Percentiles rank a stretch among this genome's conserved stretches.
These are phyloP conservation scores for Agraylea sexmaculata DNA, from an alignment of 1,140 invertebrate species.

Conservation along the genomic window DNA sequence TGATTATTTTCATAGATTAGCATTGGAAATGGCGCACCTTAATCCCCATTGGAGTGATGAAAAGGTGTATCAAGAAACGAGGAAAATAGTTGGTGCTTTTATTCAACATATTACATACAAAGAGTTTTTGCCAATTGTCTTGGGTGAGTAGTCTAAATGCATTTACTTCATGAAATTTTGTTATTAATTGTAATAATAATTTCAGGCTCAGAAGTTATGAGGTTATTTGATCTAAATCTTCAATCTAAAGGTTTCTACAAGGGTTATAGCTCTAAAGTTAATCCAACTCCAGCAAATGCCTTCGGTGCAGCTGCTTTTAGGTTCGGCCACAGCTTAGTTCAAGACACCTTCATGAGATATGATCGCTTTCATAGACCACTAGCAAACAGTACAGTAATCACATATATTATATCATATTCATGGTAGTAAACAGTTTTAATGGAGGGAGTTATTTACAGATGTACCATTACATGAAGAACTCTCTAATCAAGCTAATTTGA, in stretches of 20 bases:
- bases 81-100: constrained; percentile 69
- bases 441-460: constrained; percentile 52
- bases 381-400: constrained; percentile 50
- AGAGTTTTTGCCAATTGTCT: constrained; percentile 76
- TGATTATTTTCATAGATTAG: constrained; percentile 44
- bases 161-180: constrained; percentile 1
- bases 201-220: constrained; percentile 53
- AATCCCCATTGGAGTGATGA: constrained; percentile 85
- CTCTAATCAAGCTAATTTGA: constrained; percentile 48
- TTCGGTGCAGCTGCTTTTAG: constrained; percentile 92
- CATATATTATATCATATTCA: constrained; percentile 1
- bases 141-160: constrained; percentile 41
- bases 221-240: constrained; percentile 56
- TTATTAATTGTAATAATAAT: constrained; percentile 8
- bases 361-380: constrained; percentile 51
- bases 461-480: constrained; percentile 67
- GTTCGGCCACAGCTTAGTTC: constrained; percentile 90
- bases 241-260: constrained; percentile 51
- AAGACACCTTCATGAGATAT: constrained; percentile 57
- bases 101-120: constrained; percentile 81
- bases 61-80: constrained; percentile 74
- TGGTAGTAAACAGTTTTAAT: constrained; percentile 5
- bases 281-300: constrained; percentile 80
- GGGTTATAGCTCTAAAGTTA: constrained; percentile 67
- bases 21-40: constrained; percentile 57